Evolutionary conservation across 2,797 vertebrate genomes (phyloP), one percentile per base, ranked within the genome.

Genomic region (Lacerta bilineata): DNA sequence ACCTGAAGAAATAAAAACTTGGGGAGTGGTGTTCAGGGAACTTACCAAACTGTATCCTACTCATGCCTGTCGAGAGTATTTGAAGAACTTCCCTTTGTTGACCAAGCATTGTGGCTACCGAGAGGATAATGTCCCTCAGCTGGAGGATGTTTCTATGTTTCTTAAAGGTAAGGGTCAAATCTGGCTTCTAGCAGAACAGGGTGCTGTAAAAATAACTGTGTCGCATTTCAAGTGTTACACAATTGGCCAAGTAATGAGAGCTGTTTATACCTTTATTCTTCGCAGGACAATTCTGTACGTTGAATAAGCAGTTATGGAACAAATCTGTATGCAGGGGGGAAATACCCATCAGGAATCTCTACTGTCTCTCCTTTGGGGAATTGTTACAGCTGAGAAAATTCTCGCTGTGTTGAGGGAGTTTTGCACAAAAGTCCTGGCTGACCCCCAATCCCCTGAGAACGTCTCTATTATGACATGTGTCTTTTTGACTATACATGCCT

Each of bases 21-120:
- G 98, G 99, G 98, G 98, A 0, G 96, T 98, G 17, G 98, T 99
- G 8, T 99, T 98, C 95, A 96, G 97, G 69, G 99, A 99, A 93
- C 98, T 99, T 80, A 98, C 97, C 94, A 98, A 98, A 90, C 98
- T 99, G 68, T 99, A 99, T 90, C 99, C 99, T 1, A 99, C 98
- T 27, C 99, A 99, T 29, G 99, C 99, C 92, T 99, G 99, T 95
- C 97, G 93, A 33, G 99, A 99, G 84, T 98, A 99, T 94, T 96
- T 99, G 91, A 98, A 98, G 95, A 99, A 99, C 96, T 97, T 99
- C 61, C 99, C 99, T 36, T 95, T 99, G 92, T 97, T 99, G 92
- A 97, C 96, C 36, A 98, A 98, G 83, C 96, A 98, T 91, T 99
- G 99, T 77, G 98, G 98, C 86, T 99, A 99, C 95, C 94, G 98